Base-by-base conservation (phyloP, 1,140 invertebrate species). In the honey bee (Apis mellifera) region DNA sequence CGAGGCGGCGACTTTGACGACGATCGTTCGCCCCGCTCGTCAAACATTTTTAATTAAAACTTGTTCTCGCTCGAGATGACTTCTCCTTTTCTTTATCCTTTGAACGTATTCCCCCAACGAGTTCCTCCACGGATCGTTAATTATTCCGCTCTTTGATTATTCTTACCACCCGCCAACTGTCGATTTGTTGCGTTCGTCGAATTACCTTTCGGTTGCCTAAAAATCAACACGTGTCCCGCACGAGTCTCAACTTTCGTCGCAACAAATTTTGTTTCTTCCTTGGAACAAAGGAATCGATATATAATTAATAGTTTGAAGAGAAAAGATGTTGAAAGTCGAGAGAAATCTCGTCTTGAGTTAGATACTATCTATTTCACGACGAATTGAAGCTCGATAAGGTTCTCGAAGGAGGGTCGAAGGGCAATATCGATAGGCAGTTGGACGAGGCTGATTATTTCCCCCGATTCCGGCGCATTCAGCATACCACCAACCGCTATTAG, bases 221-320 rank as follows among this genome's bases (percentile, higher is more conserved):
- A 82, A 76, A 69, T 82, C 79, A 82, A 82, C 79, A 82, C 79
- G 79, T 82, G 79, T 76, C 79, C 23, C n/a, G n/a, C n/a, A n/a
- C n/a, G n/a, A n/a, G n/a, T n/a, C n/a, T n/a, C n/a, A n/a, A n/a
- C n/a, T n/a, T n/a, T n/a, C n/a, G n/a, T n/a, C 42, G 78, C 32
- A 0, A 32, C 2, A 32, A 32, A 32, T 3, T 3, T 42, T 7
- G 3, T 42, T 5, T 42, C 4, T 5, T 5, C 32, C 32, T 5
- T 42, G 2, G 32, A 42, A 42, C 32, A 0, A 42, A 42, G 32
- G 5, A 42, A 42, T 42, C 26, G 15, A 19, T 8, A 15, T 42
- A 42, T 1, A 9, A 13, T 11, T 3, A 7, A 15, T 0, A 32
- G 2, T 32, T 32, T 2, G 32, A 42, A 42, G 4, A 5, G 32